Evolutionary conservation across 2,797 vertebrate genomes (phyloP), one percentile per base, ranked within the genome.

Genomic region (Melanotaenia parkinsoni): DNA sequence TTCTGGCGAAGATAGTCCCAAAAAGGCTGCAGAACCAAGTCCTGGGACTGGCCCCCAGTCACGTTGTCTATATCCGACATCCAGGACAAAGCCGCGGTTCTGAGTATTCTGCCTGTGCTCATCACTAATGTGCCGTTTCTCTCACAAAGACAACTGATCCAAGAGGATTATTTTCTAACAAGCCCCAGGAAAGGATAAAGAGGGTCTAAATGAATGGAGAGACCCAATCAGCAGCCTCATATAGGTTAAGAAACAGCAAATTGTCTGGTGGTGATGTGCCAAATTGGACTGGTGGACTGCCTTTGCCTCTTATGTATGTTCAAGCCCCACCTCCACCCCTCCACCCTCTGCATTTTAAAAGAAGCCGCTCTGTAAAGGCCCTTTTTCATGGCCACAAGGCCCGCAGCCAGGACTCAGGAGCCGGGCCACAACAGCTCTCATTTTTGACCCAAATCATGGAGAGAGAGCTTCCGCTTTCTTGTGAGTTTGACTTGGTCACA

Each of bases 1-100:
- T 95, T 93, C 76, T 86, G 90, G 38, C 82, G 91, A 43, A 96
- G 89, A 83, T 94, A 94, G 81, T 95, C 93, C 95, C 95, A 96
- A 40, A 85, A 7, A 0, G 94, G 95, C 84, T 95, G 95, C 69
- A 96, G 90, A 62, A 91, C 58, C 60, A 89, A 79, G 75, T 79
- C 87, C 67, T 20, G 86, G 81, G 86, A 86, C 79, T 75, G 86
- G 59, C 30, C 76, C 63, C 66, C 77, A 0, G 89, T 91, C 76
- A 86, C 50, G 43, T 92, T 93, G 56, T 73, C 70, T 71, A 87
- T 66, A 40, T 81, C 79, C 74, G 69, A 85, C 80, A 86, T 83
- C 81, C 89, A 89, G 77, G 80, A 88, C 58, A 84, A 83, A 80
- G 72, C 74, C 71, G 83, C 81, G 43, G 63, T 66, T 63, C 63